Evolutionary conservation across 1,140 invertebrate species (phyloP).

Genomic region (Drosophila bifasciata): DNA sequence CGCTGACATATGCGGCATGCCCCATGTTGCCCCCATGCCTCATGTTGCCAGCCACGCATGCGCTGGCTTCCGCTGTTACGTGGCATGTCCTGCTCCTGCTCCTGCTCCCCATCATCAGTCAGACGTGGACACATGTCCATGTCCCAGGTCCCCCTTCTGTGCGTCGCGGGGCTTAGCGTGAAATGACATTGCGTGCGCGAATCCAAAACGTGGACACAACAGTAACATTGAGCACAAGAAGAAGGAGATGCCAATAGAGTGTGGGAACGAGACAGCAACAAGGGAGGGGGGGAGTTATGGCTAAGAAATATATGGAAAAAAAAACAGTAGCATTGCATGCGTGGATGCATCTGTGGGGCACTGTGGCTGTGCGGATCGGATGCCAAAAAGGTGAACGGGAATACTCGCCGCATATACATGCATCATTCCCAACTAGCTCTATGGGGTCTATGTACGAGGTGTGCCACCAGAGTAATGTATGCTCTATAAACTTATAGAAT

Average conservation of each 20-base stretch:
- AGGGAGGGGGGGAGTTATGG: conserved; percentile 8
- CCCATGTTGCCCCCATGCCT: background rate
- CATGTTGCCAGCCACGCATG: conserved; percentile 36
- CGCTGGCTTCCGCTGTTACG: conserved; percentile 73
- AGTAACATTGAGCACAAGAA: conserved; percentile 4
- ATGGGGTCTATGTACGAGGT: conserved; percentile 19
- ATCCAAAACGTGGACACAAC: conserved; percentile 40
- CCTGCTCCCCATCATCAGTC: conserved; percentile 9
- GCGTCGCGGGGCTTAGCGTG: conserved; percentile 59
- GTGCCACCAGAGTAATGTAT: too few species aligned
- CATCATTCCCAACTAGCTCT: conserved; percentile 40
- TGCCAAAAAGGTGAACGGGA: conserved; percentile 14
- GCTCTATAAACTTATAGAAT: too few species aligned
- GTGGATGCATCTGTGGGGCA: conserved; percentile 27
- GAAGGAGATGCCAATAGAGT: background rate
- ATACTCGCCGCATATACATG: conserved; percentile 34
- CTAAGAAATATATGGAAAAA: background rate
- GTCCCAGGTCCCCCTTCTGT: conserved; percentile 27
- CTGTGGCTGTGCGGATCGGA: conserved; percentile 6
- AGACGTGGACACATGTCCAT: conserved; percentile 26
- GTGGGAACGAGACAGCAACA: background rate
- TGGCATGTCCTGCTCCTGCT: conserved; percentile 35
- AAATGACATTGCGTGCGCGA: conserved; percentile 75
- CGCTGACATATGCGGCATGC: conserved; percentile 64
- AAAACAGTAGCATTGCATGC: conserved; percentile 72